A percentile compares a stretch with the other conserved stretches of the same genome.
phyloP scores from a whole-genome alignment of 1,140 invertebrate species.

The Apis mellifera region DNA sequence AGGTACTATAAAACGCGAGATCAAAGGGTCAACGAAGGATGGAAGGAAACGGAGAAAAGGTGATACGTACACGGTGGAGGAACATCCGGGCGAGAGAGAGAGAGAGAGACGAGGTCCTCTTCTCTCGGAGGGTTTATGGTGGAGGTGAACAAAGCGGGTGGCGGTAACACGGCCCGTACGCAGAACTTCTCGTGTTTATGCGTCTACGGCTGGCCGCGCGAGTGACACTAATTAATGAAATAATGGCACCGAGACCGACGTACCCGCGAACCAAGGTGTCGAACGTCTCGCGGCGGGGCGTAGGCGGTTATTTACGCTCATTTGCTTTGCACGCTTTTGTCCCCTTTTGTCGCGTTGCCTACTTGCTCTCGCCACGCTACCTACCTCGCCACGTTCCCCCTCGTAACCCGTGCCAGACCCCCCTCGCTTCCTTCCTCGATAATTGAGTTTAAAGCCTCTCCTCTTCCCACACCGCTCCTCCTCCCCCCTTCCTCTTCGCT shows the following conservation, averaged over 20 bases:
- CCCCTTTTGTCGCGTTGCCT: slow-evolving; percentile 49
- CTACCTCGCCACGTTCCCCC: neutral
- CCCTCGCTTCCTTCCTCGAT: slow-evolving; percentile 36
- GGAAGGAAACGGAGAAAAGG: slow-evolving; percentile 53
- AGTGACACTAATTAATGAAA: slow-evolving; percentile 79
- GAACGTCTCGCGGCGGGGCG: slow-evolving; percentile 68
- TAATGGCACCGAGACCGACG: slow-evolving; percentile 68
- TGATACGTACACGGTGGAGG: slow-evolving; percentile 25
- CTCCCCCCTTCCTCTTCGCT: too few species aligned
- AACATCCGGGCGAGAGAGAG: slow-evolving; percentile 32
- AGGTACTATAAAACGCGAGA: slow-evolving; percentile 33
- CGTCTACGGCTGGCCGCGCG: slow-evolving; percentile 62
- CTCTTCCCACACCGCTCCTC: neutral
- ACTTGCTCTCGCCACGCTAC: slow-evolving; percentile 6
- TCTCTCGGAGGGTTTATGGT: slow-evolving; percentile 61
- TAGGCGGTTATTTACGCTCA: slow-evolving; percentile 79
- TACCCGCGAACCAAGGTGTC: slow-evolving; percentile 69
- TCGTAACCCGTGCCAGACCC: slow-evolving; percentile 49
- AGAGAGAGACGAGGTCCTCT: slow-evolving; percentile 35
- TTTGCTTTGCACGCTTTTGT: slow-evolving; percentile 74
- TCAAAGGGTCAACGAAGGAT: slow-evolving; percentile 36
- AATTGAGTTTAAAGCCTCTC: slow-evolving; percentile 23
- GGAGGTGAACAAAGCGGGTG: slow-evolving; percentile 67
- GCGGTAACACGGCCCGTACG: slow-evolving; percentile 66
- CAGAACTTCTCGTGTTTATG: slow-evolving; percentile 72